phyloP scores from a whole-genome alignment of 2,888 invertebrate species.

The Pristionchus mayeri region DNA sequence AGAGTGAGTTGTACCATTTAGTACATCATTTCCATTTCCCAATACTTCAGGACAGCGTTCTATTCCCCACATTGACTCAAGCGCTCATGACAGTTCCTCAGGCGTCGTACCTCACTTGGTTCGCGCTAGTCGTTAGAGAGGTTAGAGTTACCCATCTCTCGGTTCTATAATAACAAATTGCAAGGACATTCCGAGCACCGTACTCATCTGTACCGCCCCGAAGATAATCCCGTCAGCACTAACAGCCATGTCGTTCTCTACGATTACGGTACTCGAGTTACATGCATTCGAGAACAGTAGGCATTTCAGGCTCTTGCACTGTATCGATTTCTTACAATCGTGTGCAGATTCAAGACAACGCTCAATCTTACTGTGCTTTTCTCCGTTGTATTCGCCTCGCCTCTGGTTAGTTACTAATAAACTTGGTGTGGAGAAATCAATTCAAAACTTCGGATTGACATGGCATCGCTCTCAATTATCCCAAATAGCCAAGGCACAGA shows the following conservation, averaged over 20 bases:
- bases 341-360: not conserved
- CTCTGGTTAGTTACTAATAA: not conserved
- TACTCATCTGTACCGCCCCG: not conserved
- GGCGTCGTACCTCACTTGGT: not conserved
- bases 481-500: too few relatives aligned
- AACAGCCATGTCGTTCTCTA: not conserved
- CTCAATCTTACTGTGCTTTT: not conserved
- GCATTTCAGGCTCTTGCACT: not conserved
- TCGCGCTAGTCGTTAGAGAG: not conserved
- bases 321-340: not conserved
- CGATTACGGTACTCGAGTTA: not conserved
- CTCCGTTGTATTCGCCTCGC: not conserved
- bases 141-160: too few relatives aligned
- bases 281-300: not conserved
- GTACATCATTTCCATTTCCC: not conserved
- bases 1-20: too few relatives aligned
- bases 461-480: not conserved
- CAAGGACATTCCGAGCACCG: not conserved
- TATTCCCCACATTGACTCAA: slow-evolving; percentile 2
- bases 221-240: not conserved
- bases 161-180: too few relatives aligned
- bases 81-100: not conserved
- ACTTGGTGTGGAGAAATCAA: not conserved
- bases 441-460: not conserved
- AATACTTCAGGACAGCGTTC: not conserved